A percentile compares a stretch with the other conserved stretches of the same genome.
phyloP scores from a whole-genome alignment of 2,113 vertebrate genomes.

The Planiliza haematocheilus region DNA sequence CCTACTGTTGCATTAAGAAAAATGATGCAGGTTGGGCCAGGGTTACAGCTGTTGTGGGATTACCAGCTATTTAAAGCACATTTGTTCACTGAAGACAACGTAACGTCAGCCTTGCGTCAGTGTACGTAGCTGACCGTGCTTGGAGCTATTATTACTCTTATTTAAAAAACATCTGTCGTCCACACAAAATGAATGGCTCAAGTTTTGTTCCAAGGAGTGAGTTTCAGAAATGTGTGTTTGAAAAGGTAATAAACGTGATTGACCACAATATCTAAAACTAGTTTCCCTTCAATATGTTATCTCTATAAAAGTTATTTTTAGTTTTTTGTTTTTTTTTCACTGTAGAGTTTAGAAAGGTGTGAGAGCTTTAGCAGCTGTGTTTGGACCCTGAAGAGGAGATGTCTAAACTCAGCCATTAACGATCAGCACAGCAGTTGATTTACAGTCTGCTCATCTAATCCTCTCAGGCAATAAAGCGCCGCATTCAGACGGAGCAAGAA shows the following conservation, averaged over 20 bases:
- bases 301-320: background rate
- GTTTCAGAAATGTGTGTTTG: no score
- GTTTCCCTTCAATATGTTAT: background rate
- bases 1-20: no score
- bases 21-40: no score
- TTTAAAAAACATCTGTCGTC: no score
- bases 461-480: constrained; percentile 39
- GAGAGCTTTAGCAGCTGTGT: constrained; percentile 65
- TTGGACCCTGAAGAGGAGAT: constrained; percentile 47
- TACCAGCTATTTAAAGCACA: no score
- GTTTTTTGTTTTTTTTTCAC: background rate
- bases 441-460: constrained; percentile 47
- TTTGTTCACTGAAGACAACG: no score
- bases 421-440: constrained; percentile 46
- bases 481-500: constrained; percentile 26
- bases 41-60: no score
- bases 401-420: constrained; percentile 39
- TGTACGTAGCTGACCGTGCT: no score
- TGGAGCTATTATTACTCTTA: no score
- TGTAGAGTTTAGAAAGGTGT: constrained; percentile 12
- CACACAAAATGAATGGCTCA: no score
- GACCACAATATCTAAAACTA: background rate
- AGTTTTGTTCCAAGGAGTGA: no score
- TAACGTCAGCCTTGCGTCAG: no score
- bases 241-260: background rate